Evolutionary conservation across 1,140 invertebrate genomes (phyloP), one percentile per base, ranked within the genome.

Genomic region (Subanguina moxae): DNA sequence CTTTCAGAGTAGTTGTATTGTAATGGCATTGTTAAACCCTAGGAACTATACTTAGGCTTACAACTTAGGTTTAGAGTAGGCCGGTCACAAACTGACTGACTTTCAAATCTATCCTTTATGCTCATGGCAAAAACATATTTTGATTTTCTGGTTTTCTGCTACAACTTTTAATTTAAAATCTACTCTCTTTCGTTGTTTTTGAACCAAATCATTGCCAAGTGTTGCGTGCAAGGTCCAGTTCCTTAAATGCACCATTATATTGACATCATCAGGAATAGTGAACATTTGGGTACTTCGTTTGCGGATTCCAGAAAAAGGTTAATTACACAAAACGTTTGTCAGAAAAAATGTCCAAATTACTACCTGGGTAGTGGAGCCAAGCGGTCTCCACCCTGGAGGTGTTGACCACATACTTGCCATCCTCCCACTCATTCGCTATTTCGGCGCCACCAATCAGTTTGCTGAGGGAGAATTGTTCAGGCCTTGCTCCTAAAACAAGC

Each of bases 171-270:
- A 65, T 23, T 5, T 7, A 19, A 65, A 64, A 19, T 19, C 3
- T 23, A 38, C 32, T 8, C 19, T 11, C 61, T 67, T 1, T n/a
- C 48, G n/a, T 23, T 63, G 38, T 32, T 64, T 21, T 56, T 21
- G 58, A 66, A 11, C n/a, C 32, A 38, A 11, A 38, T 11, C 32
- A 38, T 38, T 11, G 32, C 11, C 11, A 38, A 38, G 32, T 38
- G 0, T 38, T 5, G 32, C 3, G 11, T 38, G 32, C 32, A 72
- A 77, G n/a, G 45, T 78, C 73, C 73, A 75, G 32, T 75, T 75
- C 32, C 73, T 58, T 63, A 75, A 42, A 72, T 75, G 73, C 8
- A 75, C 66, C 73, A 75, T 75, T 21, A 75, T 77, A 58, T 75
- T 75, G 13, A 70, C 43, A 19, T 75, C 67, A 42, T 75, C 57